Conservation (phyloP, 1,140 invertebrate species). For the Leptinotarsa defecta region DNA sequence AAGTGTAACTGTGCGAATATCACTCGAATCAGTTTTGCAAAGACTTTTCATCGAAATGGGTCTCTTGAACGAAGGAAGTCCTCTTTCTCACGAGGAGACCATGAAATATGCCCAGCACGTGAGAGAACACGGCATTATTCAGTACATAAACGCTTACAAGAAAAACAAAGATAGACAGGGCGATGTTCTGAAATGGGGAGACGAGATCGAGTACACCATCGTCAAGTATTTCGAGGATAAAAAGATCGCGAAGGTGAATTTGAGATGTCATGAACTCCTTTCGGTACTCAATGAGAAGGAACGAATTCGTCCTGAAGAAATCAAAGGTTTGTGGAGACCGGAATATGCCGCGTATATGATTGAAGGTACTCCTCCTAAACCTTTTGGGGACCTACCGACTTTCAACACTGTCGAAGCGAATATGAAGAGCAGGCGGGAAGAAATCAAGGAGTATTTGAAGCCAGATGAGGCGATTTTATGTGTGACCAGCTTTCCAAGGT, state of each 20-base stretch:
- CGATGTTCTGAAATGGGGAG: conserved; percentile 96
- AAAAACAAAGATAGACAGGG: conserved; percentile 79
- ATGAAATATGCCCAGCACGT: conserved; percentile 80
- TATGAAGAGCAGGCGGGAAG: conserved; percentile 88
- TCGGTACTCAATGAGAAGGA: conserved; percentile 83
- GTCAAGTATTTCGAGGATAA: conserved; percentile 92
- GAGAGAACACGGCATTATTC: conserved; percentile 74
- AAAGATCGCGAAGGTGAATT: conserved; percentile 79
- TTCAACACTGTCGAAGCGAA: conserved; percentile 98
- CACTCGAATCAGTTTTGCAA: neutral
- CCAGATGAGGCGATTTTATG: conserved; percentile 86
- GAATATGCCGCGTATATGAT: conserved; percentile 99
- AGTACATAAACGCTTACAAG: conserved; percentile 79
- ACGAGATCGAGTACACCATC: conserved; percentile 97
- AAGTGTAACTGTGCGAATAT: too few relatives aligned
- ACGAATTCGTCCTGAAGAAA: conserved; percentile 72
- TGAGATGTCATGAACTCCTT: conserved; percentile 82
- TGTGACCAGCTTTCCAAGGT: conserved; percentile 92
- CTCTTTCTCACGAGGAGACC: conserved; percentile 94
- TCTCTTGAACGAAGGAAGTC: conserved; percentile 89
- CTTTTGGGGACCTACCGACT: conserved; percentile 89
- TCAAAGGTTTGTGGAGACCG: conserved; percentile 93
- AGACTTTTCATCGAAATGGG: conserved; percentile 72
- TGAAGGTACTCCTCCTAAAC: conserved; percentile 98
- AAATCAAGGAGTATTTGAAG: conserved; percentile 78